Evolutionary conservation across 1,140 invertebrate species (phyloP).

Genomic region (Drosophila mojavensis): DNA sequence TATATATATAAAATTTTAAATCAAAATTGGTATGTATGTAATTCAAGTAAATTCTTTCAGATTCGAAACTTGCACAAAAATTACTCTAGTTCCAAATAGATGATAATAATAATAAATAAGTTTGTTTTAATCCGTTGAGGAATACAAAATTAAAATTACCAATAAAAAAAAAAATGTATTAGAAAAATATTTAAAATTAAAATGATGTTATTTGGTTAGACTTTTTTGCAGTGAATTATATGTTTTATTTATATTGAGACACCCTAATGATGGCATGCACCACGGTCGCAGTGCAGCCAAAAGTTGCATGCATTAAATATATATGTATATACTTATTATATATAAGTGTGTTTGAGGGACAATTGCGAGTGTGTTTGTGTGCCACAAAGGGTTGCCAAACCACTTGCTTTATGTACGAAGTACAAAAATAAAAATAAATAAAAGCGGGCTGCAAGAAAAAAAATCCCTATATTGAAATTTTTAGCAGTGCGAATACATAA

Average conservation of each 20-base stretch:
- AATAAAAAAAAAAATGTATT: too few species aligned
- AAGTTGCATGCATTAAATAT: constrained; percentile 49
- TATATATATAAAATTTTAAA: too few species aligned
- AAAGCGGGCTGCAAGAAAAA: constrained; percentile 24
- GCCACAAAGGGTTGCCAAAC: constrained; percentile 80
- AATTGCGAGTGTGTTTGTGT: constrained; percentile 67
- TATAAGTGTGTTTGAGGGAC: constrained; percentile 35
- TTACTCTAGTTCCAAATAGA: too few species aligned
- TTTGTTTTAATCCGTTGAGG: too few species aligned
- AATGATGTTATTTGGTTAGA: background rate
- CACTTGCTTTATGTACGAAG: constrained; percentile 50
- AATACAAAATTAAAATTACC: too few species aligned
- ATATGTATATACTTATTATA: too few species aligned
- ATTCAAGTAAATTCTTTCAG: too few species aligned
- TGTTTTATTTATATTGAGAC: constrained; percentile 12
- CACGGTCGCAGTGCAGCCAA: constrained; percentile 63
- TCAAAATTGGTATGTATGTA: too few species aligned
- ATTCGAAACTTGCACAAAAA: too few species aligned
- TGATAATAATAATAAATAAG: too few species aligned
- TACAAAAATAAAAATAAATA: constrained; percentile 31
- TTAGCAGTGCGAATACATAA: constrained; percentile 43
- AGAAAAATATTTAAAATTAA: too few species aligned
- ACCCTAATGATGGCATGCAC: constrained; percentile 60
- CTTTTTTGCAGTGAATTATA: background rate
- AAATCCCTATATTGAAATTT: constrained; percentile 67